Conservation (phyloP, 2,113 vertebrate genomes). For the Condylura cristata region DNA sequence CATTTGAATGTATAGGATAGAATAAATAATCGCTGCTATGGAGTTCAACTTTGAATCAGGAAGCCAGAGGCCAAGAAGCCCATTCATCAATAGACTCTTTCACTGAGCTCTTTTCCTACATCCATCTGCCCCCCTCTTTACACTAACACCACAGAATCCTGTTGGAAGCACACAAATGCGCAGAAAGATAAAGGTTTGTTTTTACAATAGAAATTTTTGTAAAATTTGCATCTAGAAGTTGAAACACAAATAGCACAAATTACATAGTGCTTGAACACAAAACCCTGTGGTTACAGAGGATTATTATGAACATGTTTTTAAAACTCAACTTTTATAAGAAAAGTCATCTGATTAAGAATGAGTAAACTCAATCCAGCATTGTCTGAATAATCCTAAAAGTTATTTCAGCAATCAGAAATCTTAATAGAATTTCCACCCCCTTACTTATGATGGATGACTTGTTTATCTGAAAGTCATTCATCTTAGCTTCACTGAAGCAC, state of each 20-base stretch:
- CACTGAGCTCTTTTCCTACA: not conserved
- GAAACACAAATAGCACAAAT: conserved; percentile 7
- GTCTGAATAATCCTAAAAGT: conserved; percentile 26
- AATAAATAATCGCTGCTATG: not conserved
- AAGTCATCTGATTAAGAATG: not conserved
- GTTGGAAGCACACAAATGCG: not conserved
- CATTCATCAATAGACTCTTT: not conserved
- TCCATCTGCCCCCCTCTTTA: not conserved
- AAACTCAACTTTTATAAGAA: conserved; percentile 15
- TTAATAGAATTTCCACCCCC: conserved; percentile 14
- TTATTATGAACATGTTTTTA: not conserved
- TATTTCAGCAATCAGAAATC: conserved; percentile 10
- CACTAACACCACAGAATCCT: not conserved
- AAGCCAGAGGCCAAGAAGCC: too few relatives aligned
- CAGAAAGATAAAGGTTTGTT: not conserved
- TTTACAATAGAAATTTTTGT: not conserved
- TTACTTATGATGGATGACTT: not conserved
- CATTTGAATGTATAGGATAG: not conserved
- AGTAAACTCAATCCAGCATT: conserved; percentile 13
- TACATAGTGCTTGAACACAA: not conserved
- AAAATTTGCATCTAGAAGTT: conserved; percentile 17
- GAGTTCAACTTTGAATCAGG: too few relatives aligned
- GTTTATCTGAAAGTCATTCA: conserved; percentile 53
- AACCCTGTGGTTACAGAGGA: not conserved
- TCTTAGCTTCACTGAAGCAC: conserved; percentile 28